Conservation (phyloP, 2,888 invertebrate genomes). For the Sycophila texana region DNA sequence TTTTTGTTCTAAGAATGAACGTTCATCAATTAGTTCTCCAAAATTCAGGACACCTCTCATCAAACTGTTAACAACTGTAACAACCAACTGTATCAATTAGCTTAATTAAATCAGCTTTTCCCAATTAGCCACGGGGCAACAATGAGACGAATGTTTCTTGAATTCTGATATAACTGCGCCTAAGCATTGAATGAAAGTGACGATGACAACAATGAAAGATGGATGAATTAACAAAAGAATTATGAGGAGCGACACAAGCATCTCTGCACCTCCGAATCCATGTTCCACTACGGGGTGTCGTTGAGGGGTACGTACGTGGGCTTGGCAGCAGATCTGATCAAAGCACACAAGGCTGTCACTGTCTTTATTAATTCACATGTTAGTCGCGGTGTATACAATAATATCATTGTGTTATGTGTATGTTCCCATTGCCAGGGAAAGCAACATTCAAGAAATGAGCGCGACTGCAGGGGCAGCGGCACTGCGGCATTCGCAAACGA, state of each 20-base stretch:
- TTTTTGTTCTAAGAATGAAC: too few relatives aligned
- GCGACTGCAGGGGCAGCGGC: constrained; percentile 20
- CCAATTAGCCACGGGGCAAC: not conserved
- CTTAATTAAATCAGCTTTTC: too few relatives aligned
- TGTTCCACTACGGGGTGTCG: constrained; percentile 61
- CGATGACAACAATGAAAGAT: not conserved
- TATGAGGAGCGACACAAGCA: constrained; percentile 13
- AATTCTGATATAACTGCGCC: constrained; percentile 3
- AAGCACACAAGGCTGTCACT: constrained; percentile 58
- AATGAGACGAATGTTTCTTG: constrained; percentile 44
- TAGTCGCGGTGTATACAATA: constrained; percentile 7
- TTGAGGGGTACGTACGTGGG: constrained; percentile 24
- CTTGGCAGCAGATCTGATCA: constrained; percentile 68
- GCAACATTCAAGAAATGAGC: not conserved
- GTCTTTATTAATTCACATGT: constrained; percentile 12
- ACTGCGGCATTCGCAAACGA: constrained; percentile 19
- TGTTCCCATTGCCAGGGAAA: constrained; percentile 17
- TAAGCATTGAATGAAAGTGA: constrained; percentile 20
- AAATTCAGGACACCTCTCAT: too few relatives aligned
- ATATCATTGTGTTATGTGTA: constrained; percentile 9
- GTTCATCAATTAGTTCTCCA: too few relatives aligned
- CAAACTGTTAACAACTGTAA: too few relatives aligned
- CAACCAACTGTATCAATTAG: too few relatives aligned
- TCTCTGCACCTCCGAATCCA: constrained; percentile 59
- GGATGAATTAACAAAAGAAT: constrained; percentile 5